Conservation (phyloP, 2,888 invertebrate genomes). For the Euclidia mi region DNA sequence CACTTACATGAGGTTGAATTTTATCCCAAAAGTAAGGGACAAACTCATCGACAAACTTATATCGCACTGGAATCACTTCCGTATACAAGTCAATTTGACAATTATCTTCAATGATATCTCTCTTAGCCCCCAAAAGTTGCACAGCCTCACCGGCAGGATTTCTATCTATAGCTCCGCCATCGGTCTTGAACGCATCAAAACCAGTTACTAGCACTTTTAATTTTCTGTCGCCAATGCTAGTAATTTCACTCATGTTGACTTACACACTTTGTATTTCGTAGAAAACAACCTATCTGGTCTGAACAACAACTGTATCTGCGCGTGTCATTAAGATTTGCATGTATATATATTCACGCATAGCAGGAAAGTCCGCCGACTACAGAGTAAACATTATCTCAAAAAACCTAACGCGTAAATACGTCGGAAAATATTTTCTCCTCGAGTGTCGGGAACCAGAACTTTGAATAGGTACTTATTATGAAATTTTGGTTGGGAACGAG, state of each 20-base stretch:
- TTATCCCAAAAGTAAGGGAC: not conserved
- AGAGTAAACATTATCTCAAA: no score
- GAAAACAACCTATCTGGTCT: no score
- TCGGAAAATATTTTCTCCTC: no score
- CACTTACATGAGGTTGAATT: not conserved
- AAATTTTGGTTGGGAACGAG: no score
- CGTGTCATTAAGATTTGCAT: no score
- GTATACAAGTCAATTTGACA: not conserved
- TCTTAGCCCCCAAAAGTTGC: slow-evolving; percentile 88
- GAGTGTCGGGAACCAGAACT: no score
- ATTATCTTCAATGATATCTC: not conserved
- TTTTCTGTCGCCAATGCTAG: not conserved
- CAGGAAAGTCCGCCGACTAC: no score
- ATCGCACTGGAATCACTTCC: not conserved
- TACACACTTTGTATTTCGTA: not conserved
- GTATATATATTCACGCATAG: no score
- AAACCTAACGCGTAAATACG: no score
- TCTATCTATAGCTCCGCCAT: slow-evolving; percentile 84
- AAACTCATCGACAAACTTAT: not conserved
- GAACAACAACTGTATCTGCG: no score
- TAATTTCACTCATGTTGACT: not conserved
- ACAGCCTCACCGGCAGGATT: slow-evolving; percentile 97
- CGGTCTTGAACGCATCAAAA: slow-evolving; percentile 93
- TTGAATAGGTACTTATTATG: no score
- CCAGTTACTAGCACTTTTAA: slow-evolving; percentile 91